Base-by-base conservation (phyloP, 2,888 invertebrate species). In the Thymelicus sylvestris region DNA sequence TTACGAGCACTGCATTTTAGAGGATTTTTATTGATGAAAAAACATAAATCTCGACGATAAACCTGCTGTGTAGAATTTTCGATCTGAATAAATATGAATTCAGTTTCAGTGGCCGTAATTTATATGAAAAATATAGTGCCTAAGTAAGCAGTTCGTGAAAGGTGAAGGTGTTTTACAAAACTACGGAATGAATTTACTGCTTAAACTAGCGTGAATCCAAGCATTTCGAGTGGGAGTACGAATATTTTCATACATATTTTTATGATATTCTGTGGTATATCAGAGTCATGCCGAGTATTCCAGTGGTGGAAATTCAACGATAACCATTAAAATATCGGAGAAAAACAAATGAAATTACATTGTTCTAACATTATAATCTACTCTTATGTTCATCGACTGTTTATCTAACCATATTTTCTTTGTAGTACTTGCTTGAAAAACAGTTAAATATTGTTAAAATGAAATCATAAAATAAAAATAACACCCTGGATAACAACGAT, bases 1-100 rank as follows among this genome's bases (percentile, higher is more conserved):
- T 77, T 74, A 77, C 75, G 72, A 73, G 65, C 75, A 60, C 71
- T 70, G 76, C 73, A 77, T 72, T 78, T 77, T 73, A 73, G 73
- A 68, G 68, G 66, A 59, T 79, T 89, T 89, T 89, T 89, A 89
- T 87, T 83, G 84, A 76, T 74, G 77, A 77, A 81, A 84, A 83
- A 81, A 74, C 83, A 88, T 87, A 87, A 89, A 89, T 83, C 84
- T 73, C 72, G 63, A 76, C 81, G 86, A 90, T 90, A 87, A 88
- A 83, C 82, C 72, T 65, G 71, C 70, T 70, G 75, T 57, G 75
- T 62, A 74, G 73, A 72, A 78, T 84, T 83, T 82, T 72, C 80
- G 79, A 85, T 85, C 83, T 74, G 74, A 82, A 79, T 75, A 77
- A 73, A 74, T 62, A 75, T 71, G 76, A 66, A 71, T 72, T 76